Evolutionary conservation across 2,888 invertebrate genomes (phyloP).

Genomic region (Allygus modestus): DNA sequence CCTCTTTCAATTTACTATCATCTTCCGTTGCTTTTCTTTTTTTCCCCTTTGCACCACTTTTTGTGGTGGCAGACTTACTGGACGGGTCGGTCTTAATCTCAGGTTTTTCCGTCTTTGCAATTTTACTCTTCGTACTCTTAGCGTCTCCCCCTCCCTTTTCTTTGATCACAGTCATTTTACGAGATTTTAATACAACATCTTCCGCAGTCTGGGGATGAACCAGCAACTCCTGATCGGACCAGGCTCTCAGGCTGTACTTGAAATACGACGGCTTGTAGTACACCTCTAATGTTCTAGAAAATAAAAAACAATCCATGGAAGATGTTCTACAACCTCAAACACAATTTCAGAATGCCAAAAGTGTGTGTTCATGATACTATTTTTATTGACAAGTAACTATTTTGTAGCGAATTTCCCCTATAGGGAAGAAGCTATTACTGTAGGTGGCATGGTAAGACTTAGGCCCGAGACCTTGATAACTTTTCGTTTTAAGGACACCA

Average conservation of each 20-base stretch:
- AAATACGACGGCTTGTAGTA: conserved; percentile 61
- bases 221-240: conserved; percentile 19
- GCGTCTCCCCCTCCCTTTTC: neutral
- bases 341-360: neutral
- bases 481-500: too few relatives aligned
- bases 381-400: too few relatives aligned
- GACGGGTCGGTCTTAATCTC: neutral
- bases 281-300: conserved; percentile 60
- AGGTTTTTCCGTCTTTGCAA: neutral
- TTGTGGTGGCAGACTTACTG: neutral
- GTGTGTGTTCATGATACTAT: neutral
- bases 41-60: neutral
- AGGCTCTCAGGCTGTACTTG: conserved; percentile 46
- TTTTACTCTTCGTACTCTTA: neutral
- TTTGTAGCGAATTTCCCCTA: too few relatives aligned
- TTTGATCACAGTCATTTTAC: neutral
- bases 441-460: too few relatives aligned
- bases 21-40: conserved; percentile 1
- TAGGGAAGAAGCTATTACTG: too few relatives aligned
- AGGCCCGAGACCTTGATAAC: too few relatives aligned
- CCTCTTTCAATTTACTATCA: conserved; percentile 23
- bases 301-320: too few relatives aligned
- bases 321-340: too few relatives aligned
- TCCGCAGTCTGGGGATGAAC: neutral
- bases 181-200: neutral